A percentile compares a stretch with the other conserved stretches of the same genome.
These are phyloP conservation scores for Zaprionus lachaisei DNA, from an alignment of 1,140 invertebrate species.

Conservation along the genomic window DNA sequence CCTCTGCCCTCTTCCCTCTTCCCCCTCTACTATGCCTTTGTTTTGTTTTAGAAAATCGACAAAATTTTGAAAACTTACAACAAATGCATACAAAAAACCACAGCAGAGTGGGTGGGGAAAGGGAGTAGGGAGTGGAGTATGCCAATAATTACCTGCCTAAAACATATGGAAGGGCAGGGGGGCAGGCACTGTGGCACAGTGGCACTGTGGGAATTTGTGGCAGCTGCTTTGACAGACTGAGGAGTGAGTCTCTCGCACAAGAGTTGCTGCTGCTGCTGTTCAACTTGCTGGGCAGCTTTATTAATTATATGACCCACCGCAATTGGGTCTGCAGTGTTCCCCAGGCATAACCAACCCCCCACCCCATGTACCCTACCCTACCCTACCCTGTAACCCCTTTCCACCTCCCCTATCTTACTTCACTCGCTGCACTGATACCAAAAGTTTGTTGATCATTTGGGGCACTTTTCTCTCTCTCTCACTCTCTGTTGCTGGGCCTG, in stretches of 20 bases:
- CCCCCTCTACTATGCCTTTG: background rate
- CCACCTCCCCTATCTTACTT: too few relatives aligned
- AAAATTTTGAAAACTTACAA: slow-evolving; percentile 21
- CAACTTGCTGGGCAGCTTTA: slow-evolving; percentile 22
- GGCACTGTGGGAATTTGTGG: slow-evolving; percentile 43
- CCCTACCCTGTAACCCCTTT: background rate
- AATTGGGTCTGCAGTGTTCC: slow-evolving; percentile 15
- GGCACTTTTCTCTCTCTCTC: background rate
- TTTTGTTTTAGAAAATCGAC: slow-evolving; percentile 34
- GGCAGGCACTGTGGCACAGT: slow-evolving; percentile 10
- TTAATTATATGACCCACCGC: slow-evolving; percentile 46
- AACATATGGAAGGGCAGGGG: background rate
- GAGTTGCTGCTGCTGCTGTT: background rate
- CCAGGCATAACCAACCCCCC: too few relatives aligned
- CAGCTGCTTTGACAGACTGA: slow-evolving; percentile 42
- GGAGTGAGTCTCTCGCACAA: slow-evolving; percentile 3
- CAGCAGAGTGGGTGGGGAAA: background rate
- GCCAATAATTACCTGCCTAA: slow-evolving; percentile 31
- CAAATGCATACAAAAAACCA: background rate
- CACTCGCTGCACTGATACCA: slow-evolving; percentile 9
- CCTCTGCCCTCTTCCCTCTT: background rate
- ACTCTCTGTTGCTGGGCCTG: background rate
- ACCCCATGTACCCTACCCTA: background rate
- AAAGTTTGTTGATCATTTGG: slow-evolving; percentile 3
- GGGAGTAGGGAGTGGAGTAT: background rate